Base-by-base conservation (phyloP, 2,113 vertebrate genomes). In the Pungitius pungitius region DNA sequence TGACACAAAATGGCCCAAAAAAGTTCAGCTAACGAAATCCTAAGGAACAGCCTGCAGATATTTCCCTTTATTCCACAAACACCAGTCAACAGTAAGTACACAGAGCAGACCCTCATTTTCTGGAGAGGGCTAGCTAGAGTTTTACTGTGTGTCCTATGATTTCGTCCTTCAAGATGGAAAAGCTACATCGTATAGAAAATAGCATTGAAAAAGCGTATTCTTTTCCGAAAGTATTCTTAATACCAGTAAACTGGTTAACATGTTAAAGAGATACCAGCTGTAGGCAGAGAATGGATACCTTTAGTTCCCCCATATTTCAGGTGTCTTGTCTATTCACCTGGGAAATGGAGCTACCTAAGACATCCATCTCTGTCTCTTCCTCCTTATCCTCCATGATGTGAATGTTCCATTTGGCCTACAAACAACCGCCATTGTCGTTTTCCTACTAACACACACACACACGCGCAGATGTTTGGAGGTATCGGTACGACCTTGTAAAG, bases 401-500 rank as follows among this genome's bases (percentile, higher is more conserved):
- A 68, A 73, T 75, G 70, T 85, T 81, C 81, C 47, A 79, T 86
- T 77, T 64, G 51, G 68, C 57, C 72, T 15, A 49, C 26, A 82
- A 83, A 84, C 70, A 80, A 70, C 77, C 24, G 1, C 60, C 73
- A 18, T 9, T 35, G 24, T 20, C n/a, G 73, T 42, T 57, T 79
- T 8, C 47, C 20, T 22, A 9, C 8, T 72, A 57, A 45, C 68
- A 35, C 59, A 73, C 51, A 73, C 51, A 18, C 49, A 45, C 45
- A 30, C 62, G 33, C 17, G 3, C 1, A 4, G 43, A 62, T 61
- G 45, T 63, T 71, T 37, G 17, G 37, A 69, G 66, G 69, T 8
- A 74, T 82, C 64, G 15, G 51, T 60, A 65, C 54, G 83, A 88
- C 87, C 84, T 90, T 88, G 84, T 72, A 61, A 75, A 86, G 81